phyloP scores from a whole-genome alignment of 53 echinoderm and acorn worm genomes.

The Antedon mediterranea region DNA sequence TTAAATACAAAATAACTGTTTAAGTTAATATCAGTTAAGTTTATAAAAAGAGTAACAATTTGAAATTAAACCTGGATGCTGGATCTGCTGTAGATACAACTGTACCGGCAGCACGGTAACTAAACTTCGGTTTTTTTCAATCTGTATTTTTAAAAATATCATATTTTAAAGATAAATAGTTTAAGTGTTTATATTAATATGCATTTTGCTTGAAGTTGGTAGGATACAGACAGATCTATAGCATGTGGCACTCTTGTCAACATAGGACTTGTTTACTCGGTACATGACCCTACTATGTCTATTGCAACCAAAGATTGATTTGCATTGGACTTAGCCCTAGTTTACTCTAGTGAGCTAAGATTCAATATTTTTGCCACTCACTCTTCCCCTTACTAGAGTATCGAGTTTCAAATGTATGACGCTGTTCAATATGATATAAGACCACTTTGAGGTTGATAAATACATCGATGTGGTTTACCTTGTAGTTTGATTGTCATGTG shows the following conservation, averaged over 20 bases:
- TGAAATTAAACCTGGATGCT: no score
- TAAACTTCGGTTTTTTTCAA: not conserved
- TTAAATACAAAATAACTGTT: no score
- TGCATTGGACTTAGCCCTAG: not conserved
- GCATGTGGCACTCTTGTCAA: not conserved
- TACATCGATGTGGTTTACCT: not conserved
- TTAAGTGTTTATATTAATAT: not conserved
- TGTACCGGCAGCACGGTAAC: no score
- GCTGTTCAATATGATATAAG: not conserved
- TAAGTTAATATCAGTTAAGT: no score
- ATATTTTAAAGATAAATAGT: not conserved
- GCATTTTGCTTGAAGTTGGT: not conserved
- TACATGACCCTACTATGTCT: slow-evolving; percentile 1
- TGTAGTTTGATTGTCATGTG: not conserved
- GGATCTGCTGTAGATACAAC: no score
- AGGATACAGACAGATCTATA: not conserved
- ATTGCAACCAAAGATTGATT: not conserved
- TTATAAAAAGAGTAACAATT: no score
- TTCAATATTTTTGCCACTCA: not conserved
- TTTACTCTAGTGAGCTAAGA: not conserved
- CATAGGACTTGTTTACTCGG: not conserved
- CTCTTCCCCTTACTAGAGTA: not conserved
- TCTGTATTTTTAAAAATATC: not conserved
- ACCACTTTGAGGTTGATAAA: not conserved
- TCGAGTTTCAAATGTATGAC: not conserved